Evolutionary conservation across 2,797 vertebrate genomes (phyloP).

Genomic region (Rhynchonycteris naso): DNA sequence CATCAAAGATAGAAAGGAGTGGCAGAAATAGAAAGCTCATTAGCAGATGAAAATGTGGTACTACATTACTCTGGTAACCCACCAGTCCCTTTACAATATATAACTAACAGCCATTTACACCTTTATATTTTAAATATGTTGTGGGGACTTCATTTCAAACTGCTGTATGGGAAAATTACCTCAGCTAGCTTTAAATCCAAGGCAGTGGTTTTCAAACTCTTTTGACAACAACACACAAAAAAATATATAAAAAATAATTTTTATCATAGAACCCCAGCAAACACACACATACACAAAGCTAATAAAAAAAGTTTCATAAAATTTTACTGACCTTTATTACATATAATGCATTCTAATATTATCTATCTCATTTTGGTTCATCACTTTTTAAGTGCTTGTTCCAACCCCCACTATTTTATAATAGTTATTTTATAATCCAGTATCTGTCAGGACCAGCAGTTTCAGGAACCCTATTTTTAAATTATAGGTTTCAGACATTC

Average conservation of each 20-base stretch:
- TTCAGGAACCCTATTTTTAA: background rate
- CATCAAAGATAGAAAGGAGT: background rate
- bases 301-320: background rate
- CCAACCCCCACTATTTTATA: background rate
- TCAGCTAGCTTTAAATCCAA: background rate
- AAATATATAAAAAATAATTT: background rate
- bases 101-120: background rate
- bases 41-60: background rate
- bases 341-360: background rate
- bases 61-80: background rate
- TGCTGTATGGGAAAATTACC: background rate
- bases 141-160: background rate
- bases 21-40: background rate
- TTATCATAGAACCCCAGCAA: background rate
- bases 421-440: slow-evolving; percentile 44
- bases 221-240: background rate
- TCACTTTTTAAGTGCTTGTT: slow-evolving; percentile 19
- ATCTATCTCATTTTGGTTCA: background rate
- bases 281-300: background rate
- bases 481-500: background rate
- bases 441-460: background rate
- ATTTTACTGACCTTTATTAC: background rate
- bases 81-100: background rate
- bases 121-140: slow-evolving; percentile 40
- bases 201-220: background rate